Evolutionary conservation across 2,113 vertebrate species (phyloP), one percentile per base, ranked within the genome.

Genomic region (Sterrhoptilus dennistouni): DNA sequence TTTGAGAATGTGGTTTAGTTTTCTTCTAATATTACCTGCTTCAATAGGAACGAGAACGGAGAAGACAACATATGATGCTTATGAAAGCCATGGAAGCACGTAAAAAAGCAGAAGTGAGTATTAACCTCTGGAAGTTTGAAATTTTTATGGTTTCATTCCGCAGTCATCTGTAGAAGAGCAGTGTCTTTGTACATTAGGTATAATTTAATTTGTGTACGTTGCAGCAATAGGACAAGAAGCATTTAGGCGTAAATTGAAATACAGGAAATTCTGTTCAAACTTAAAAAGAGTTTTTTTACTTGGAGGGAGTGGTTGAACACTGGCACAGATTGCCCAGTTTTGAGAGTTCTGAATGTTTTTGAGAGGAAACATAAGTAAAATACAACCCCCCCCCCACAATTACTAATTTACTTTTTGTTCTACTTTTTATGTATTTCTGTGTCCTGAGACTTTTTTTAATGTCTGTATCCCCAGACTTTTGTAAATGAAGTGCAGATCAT

Each of bases 21-120:
- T 89, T 91, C 83, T 98, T 98, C 98, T 97, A 97, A 96, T 93
- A 94, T 93, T 97, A 83, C 98, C 76, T 98, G 94, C 87, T 97
- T 93, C 97, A 95, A 90, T 97, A 99, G 99, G 99, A 99, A 87
- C 98, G 98, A 89, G 99, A 99, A 95, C 98, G 99, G 95, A 98
- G 99, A 61, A 97, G 98, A 72, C 99, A 99, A 87, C 99, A 99
- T 83, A 98, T 99, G 98, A 99, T 99, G 98, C 98, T 99, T 78
- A 98, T 99, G 98, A 99, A 99, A 98, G 99, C 99, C 76, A 98
- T 99, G 97, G 99, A 99, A 87, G 98, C 99, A 70, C 98, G 99
- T 83, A 99, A 99, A 93, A 99, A 99, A 97, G 99, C 98, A 57
- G 99, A 99, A 98, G 99, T 99, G 97, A 96, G 98, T 98, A 68